These are phyloP conservation scores for Periphyllus acericola DNA, from an alignment of 2,888 invertebrate species.

Conservation along the genomic window DNA sequence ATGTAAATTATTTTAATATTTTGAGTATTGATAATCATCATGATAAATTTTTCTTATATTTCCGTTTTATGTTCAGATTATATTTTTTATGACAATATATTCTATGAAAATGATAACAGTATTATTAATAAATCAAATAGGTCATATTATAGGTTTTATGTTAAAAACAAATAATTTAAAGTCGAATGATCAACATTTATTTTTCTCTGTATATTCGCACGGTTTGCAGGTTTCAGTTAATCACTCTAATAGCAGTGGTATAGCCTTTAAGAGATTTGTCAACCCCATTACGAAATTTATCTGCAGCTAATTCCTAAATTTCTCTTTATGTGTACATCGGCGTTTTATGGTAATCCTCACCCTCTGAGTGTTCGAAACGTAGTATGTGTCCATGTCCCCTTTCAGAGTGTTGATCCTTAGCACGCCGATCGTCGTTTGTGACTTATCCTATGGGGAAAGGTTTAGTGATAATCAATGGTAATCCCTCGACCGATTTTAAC, in stretches of 20 bases:
- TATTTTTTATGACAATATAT: no score
- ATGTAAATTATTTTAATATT: no score
- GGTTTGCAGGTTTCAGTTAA: constrained; percentile 16
- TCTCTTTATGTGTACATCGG: constrained; percentile 29
- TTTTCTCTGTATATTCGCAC: not conserved
- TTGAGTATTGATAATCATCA: no score
- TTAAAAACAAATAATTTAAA: no score
- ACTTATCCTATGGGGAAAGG: constrained; percentile 62
- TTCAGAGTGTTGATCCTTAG: constrained; percentile 53
- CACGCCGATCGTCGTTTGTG: constrained; percentile 57
- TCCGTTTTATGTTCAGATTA: no score
- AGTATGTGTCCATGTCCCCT: constrained; percentile 37
- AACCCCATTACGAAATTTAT: constrained; percentile 50
- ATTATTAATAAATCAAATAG: no score
- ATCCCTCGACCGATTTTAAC: constrained; percentile 61
- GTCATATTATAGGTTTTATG: no score
- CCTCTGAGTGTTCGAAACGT: constrained; percentile 47
- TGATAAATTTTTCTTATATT: no score
- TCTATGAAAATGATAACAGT: no score
- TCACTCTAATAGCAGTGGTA: constrained; percentile 37
- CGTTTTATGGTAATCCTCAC: constrained; percentile 60
- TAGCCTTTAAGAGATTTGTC: constrained; percentile 39
- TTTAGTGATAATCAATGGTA: constrained; percentile 62
- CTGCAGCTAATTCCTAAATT: constrained; percentile 53
- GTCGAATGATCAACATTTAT: no score